Percentiles rank a stretch among this genome's conserved stretches.
Evolutionary conservation across 2,797 vertebrate species (phyloP).

Genomic region (Characodon lateralis): DNA sequence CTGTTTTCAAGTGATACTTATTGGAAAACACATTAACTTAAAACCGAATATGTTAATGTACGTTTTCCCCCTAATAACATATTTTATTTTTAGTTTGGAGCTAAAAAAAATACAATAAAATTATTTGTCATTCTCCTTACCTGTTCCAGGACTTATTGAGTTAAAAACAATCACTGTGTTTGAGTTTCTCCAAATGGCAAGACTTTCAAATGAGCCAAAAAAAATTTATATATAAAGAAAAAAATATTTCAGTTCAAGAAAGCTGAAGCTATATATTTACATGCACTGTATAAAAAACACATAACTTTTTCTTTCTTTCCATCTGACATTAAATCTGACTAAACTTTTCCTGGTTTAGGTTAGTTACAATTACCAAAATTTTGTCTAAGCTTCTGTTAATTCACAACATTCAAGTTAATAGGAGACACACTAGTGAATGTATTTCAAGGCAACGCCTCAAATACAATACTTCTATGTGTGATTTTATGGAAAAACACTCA

Average conservation of each 20-base stretch:
- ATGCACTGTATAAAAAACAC: not conserved
- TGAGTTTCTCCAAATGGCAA: not conserved
- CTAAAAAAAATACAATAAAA: not conserved
- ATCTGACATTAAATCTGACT: not conserved
- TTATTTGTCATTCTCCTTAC: not conserved
- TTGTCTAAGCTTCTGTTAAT: not conserved
- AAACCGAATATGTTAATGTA: not conserved
- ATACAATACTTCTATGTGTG: too few relatives aligned
- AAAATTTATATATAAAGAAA: too few relatives aligned
- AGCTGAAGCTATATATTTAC: not conserved
- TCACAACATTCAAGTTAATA: too few relatives aligned
- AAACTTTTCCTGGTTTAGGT: not conserved
- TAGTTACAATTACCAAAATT: not conserved
- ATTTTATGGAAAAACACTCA: too few relatives aligned
- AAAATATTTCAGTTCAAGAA: not conserved
- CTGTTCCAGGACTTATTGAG: not conserved
- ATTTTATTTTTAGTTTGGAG: not conserved
- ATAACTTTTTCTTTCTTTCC: too few relatives aligned
- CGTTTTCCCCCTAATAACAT: not conserved
- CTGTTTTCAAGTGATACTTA: not conserved
- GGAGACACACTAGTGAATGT: not conserved
- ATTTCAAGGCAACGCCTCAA: not conserved
- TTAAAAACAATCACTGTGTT: not conserved
- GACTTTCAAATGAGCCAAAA: not conserved
- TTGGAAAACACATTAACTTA: not conserved